These are phyloP conservation scores for Ectemnius cavifrons DNA, from an alignment of 2,888 invertebrate genomes.

Conservation along the genomic window DNA sequence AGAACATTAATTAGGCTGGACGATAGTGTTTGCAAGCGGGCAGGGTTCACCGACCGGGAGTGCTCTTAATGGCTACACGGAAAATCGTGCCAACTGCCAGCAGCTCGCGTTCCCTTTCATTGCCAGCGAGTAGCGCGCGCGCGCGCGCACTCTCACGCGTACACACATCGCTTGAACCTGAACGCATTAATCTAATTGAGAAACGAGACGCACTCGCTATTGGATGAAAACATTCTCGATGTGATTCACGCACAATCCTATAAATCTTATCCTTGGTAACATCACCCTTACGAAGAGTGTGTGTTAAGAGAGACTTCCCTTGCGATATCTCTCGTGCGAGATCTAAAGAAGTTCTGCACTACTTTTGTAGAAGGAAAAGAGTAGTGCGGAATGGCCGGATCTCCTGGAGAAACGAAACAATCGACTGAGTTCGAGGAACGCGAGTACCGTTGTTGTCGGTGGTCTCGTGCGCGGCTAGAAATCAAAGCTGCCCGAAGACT, in stretches of 20 bases:
- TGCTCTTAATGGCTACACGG: conserved; percentile 35
- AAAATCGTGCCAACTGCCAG: conserved; percentile 38
- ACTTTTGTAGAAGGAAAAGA: no score
- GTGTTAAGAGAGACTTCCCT: no score
- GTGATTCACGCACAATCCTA: no score
- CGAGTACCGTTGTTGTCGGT: conserved; percentile 7
- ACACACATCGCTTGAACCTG: background rate
- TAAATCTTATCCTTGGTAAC: no score
- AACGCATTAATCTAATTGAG: conserved; percentile 22
- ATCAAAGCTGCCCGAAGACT: background rate
- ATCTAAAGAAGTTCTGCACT: no score
- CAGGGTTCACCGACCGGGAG: conserved; percentile 48
- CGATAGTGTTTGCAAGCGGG: conserved; percentile 16
- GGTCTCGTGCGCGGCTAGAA: background rate
- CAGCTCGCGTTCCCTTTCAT: conserved; percentile 22
- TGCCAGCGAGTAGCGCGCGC: conserved; percentile 19
- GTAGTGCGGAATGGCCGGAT: no score
- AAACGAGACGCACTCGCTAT: background rate
- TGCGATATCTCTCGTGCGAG: no score
- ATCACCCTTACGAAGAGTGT: no score
- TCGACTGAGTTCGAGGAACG: conserved; percentile 2
- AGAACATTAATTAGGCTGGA: conserved; percentile 44
- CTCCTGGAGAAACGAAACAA: no score
- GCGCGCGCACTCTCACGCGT: background rate
- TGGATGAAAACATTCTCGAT: background rate